Evolutionary conservation across 2,888 invertebrate species (phyloP).

Genomic region (Ophion slaviceki): DNA sequence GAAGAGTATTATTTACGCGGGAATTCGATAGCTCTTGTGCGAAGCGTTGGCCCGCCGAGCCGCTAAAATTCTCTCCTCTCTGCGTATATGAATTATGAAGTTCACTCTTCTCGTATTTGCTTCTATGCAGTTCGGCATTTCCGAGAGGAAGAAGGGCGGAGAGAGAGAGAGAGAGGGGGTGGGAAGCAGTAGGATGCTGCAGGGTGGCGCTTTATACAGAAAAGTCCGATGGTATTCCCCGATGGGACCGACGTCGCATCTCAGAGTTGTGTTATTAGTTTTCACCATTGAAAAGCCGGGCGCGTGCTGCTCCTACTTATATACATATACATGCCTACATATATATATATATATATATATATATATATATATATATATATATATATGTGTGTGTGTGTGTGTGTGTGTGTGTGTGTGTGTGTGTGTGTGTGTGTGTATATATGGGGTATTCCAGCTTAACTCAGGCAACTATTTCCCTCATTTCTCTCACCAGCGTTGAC

Average conservation of each 20-base stretch:
- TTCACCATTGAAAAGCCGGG: slow-evolving; percentile 68
- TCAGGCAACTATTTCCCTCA: too few species aligned
- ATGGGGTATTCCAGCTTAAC: too few species aligned
- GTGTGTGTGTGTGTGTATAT: background rate
- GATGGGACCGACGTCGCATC: slow-evolving; percentile 67
- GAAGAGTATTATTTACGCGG: slow-evolving; percentile 65
- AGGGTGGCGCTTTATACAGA: slow-evolving; percentile 29
- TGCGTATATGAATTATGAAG: slow-evolving; percentile 70
- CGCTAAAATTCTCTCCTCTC: slow-evolving; percentile 59
- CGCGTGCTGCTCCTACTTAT: slow-evolving; percentile 53
- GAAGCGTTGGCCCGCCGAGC: slow-evolving; percentile 40
- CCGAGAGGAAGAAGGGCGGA: slow-evolving; percentile 1
- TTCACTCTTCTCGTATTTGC: slow-evolving; percentile 34
- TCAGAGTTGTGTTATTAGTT: slow-evolving; percentile 70
- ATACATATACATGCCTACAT: slow-evolving; percentile 21
- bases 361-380: background rate
- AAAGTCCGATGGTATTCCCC: slow-evolving; percentile 56
- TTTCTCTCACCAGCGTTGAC: too few species aligned
- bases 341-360: background rate
- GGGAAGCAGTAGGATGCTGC: background rate
- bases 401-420: background rate
- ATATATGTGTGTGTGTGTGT: too few species aligned
- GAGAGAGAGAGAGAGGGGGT: slow-evolving; percentile 23
- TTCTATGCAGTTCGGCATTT: background rate
- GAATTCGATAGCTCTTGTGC: slow-evolving; percentile 57